A percentile compares a stretch with the other conserved stretches of the same genome.
Conservation (phyloP, 2,113 vertebrate genomes). For the Nerophis ophidion region DNA sequence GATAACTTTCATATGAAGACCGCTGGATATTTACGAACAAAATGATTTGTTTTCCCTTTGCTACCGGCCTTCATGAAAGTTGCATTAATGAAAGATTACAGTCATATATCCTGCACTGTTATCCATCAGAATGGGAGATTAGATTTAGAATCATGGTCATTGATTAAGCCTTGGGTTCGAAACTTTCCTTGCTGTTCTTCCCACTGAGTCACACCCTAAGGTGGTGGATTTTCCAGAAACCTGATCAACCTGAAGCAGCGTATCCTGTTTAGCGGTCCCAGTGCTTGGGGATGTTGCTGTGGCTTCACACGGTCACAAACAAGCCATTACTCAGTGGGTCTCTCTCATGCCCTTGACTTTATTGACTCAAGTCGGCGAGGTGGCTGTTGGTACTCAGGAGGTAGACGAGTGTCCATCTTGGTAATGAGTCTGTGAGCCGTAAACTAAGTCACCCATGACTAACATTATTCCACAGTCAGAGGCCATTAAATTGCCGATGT, state of each 20-base stretch:
- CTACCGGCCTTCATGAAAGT: conserved; percentile 30
- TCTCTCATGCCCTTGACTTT: conserved; percentile 57
- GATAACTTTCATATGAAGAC: conserved; percentile 56
- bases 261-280: conserved; percentile 12
- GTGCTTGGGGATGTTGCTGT: conserved; percentile 30
- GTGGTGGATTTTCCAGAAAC: conserved; percentile 29
- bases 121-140: conserved; percentile 2
- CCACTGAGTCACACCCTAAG: conserved; percentile 28
- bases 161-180: conserved; percentile 16
- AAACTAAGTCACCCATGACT: conserved; percentile 48
- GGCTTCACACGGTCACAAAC: conserved; percentile 39
- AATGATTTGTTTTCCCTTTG: conserved; percentile 41
- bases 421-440: conserved; percentile 46
- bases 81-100: conserved; percentile 46
- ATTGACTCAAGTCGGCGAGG: conserved; percentile 58
- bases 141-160: conserved; percentile 9
- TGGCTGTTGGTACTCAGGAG: conserved; percentile 52
- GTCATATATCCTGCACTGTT: conserved; percentile 32
- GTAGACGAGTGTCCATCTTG: conserved; percentile 41
- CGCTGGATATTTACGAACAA: conserved; percentile 41
- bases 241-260: conserved; percentile 38
- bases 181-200: conserved; percentile 12
- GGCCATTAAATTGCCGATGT: conserved; percentile 30
- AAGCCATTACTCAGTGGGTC: conserved; percentile 52
- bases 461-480: conserved; percentile 43